These are phyloP conservation scores for Leiothrix lutea DNA, from an alignment of 2,113 vertebrate species.

Conservation along the genomic window DNA sequence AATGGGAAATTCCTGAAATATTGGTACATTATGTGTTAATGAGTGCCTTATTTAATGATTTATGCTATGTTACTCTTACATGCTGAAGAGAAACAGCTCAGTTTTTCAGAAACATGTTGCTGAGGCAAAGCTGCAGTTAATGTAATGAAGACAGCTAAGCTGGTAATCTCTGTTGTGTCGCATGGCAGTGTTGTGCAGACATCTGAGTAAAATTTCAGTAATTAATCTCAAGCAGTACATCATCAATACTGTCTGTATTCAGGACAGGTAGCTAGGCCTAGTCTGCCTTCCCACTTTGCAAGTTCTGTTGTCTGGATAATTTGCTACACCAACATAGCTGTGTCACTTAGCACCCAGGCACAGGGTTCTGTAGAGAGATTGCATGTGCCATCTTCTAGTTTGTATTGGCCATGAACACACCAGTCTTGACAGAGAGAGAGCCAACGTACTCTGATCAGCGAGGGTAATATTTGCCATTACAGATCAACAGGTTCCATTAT, in stretches of 20 bases:
- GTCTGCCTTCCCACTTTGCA: neutral
- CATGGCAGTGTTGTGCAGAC: fast-evolving
- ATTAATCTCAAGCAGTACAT: too few species aligned
- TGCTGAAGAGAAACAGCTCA: neutral
- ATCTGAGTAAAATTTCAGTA: neutral
- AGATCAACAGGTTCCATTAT: neutral
- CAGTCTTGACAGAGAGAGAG: neutral
- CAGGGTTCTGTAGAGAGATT: fast-evolving
- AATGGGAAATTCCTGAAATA: neutral
- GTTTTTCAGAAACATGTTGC: neutral
- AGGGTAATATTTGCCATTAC: neutral
- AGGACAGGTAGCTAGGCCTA: neutral
- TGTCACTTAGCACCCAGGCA: neutral
- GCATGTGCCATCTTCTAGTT: neutral
- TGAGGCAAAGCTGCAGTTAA: neutral
- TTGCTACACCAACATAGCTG: neutral
- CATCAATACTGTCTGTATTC: neutral
- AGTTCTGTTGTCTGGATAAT: neutral
- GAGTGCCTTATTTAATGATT: neutral
- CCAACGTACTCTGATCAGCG: neutral
- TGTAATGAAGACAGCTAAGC: neutral
- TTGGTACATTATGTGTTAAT: neutral
- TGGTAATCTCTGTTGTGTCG: neutral
- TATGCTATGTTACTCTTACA: neutral
- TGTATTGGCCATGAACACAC: neutral